These are phyloP conservation scores for Dendrocopos noguchii DNA, from an alignment of 2,113 vertebrate genomes.

Conservation along the genomic window DNA sequence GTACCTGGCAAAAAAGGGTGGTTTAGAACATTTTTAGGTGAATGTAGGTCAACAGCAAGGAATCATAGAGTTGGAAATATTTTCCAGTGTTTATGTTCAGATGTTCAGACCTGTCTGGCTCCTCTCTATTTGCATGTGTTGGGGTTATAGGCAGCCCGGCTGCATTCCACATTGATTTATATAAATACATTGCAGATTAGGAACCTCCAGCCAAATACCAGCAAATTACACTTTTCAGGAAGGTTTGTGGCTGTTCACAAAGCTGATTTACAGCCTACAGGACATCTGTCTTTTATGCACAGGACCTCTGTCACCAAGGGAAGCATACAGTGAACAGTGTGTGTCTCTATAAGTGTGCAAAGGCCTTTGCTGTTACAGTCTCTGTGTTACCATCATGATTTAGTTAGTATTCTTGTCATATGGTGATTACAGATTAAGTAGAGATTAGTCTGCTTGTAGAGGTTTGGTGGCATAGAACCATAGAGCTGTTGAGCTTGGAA, in stretches of 20 bases:
- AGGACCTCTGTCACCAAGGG: not conserved
- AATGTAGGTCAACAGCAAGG: slow-evolving; percentile 71
- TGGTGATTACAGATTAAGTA: not conserved
- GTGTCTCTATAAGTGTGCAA: not conserved
- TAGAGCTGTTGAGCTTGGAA: too few relatives aligned
- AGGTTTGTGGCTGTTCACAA: slow-evolving; percentile 24
- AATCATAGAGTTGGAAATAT: slow-evolving; percentile 70
- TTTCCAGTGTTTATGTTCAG: slow-evolving; percentile 77
- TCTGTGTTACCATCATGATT: not conserved
- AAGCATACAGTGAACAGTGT: not conserved
- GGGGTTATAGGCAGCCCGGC: slow-evolving; percentile 62
- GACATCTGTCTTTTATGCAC: not conserved
- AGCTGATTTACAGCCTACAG: not conserved
- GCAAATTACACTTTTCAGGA: slow-evolving; percentile 44
- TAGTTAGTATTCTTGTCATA: not conserved
- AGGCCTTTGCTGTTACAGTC: not conserved
- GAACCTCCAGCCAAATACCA: slow-evolving; percentile 65
- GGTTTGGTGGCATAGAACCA: not conserved
- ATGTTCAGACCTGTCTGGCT: slow-evolving; percentile 76
- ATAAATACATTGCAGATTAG: slow-evolving; percentile 72
- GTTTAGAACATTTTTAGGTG: slow-evolving; percentile 69
- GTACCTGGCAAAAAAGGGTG: slow-evolving; percentile 47
- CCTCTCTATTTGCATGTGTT: slow-evolving; percentile 74
- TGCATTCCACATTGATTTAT: slow-evolving; percentile 75
- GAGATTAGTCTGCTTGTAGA: not conserved